Evolutionary conservation across 2,888 invertebrate species (phyloP), one percentile per base, ranked within the genome.

Genomic region (Cheilosia urbana): DNA sequence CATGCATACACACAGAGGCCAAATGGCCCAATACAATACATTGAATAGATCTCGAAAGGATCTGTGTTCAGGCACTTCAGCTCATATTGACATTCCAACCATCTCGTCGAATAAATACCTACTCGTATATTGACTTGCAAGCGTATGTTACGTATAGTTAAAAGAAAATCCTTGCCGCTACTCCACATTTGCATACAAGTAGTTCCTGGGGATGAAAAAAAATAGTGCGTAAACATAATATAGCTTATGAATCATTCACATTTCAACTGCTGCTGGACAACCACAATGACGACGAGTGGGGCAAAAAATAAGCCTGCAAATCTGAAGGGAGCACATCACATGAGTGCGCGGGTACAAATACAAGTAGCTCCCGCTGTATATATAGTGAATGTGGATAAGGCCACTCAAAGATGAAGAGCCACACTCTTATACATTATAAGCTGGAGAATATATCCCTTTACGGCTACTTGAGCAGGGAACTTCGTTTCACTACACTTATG

Each of bases 361-460:
- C 63, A 68, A 80, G 75, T 63, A 69, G 63, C 60, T 21, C 30
- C 27, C 40, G 37, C 45, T 68, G 15, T 15, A 30, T 30, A 30
- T 37, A 9, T 19, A 58, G 45, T 71, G 71, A 71, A 63, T 78
- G 69, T 58, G 79, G 75, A 73, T 69, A 63, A 85, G 42, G 42
- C 81, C 85, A 85, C 85, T 85, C 72, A 66, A 72, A 80, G 76
- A 77, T 81, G 76, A 72, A 79, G 85, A 57, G 77, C 60, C 81
- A 42, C 66, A 75, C 76, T 80, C 71, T 40, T 80, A 55, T 79
- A 80, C 85, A 80, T 77, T 85, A 81, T 81, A 85, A 71, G 84
- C 84, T 60, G 55, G 47, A 66, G 84, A 76, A 77, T 66, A 77
- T 66, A 81, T 85, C 72, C 80, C 60, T 76, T 79, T 65, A 79